Evolutionary conservation across 2,888 invertebrate genomes (phyloP).

Genomic region (Caenorhabditis parvicauda): DNA sequence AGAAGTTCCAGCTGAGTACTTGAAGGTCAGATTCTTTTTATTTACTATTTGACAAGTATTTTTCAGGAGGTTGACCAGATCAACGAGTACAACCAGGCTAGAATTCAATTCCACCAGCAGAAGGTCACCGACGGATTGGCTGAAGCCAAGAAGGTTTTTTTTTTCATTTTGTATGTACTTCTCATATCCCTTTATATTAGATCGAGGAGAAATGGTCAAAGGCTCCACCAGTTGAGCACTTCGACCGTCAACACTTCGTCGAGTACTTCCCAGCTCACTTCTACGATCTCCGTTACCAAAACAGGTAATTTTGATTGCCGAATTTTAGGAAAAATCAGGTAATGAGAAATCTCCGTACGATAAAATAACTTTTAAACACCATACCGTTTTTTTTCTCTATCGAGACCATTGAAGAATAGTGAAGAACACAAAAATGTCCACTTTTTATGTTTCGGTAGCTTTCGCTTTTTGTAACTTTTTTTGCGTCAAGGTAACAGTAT

Average conservation of each 20-base stretch:
- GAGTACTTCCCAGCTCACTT: slow-evolving; percentile 55
- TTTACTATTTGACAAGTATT: background rate
- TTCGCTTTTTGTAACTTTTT: too few species aligned
- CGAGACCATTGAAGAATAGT: too few species aligned
- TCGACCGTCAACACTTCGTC: slow-evolving; percentile 57
- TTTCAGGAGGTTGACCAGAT: slow-evolving; percentile 56
- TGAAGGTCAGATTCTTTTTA: slow-evolving; percentile 26
- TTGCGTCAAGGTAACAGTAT: too few species aligned
- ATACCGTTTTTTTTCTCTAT: slow-evolving; percentile 15
- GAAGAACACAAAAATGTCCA: too few species aligned
- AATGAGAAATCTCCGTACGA: too few species aligned
- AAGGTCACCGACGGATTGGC: slow-evolving; percentile 58
- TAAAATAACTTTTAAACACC: too few species aligned
- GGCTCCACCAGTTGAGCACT: slow-evolving; percentile 61
- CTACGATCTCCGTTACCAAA: slow-evolving; percentile 57
- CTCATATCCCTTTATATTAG: slow-evolving; percentile 13
- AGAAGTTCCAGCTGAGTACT: slow-evolving; percentile 50
- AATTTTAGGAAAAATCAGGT: too few species aligned
- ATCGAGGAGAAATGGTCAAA: slow-evolving; percentile 60
- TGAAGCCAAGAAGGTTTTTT: slow-evolving; percentile 56
- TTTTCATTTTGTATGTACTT: background rate
- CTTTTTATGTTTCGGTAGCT: too few species aligned
- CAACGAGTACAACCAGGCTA: slow-evolving; percentile 56
- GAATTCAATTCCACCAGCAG: slow-evolving; percentile 51
- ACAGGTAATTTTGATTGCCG: slow-evolving; percentile 15